Evolutionary conservation across 2,797 vertebrate species (phyloP).

Genomic region (Mormyrus hasselquistii): DNA sequence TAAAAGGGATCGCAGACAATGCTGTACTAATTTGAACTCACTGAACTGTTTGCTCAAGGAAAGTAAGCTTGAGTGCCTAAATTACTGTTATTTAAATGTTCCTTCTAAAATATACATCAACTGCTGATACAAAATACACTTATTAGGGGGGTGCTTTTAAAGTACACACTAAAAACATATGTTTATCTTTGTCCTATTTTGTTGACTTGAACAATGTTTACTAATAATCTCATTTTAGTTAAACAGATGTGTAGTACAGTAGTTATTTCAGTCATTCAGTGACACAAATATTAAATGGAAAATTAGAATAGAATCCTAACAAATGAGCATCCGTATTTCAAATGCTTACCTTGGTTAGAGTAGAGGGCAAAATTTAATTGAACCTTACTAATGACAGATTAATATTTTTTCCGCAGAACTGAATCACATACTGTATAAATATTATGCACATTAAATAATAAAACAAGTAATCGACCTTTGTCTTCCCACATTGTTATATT

Average conservation of each 20-base stretch:
- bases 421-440: background rate
- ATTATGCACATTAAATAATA: background rate
- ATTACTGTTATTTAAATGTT: slow-evolving; percentile 1
- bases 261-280: background rate
- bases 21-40: background rate
- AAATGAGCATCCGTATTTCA: background rate
- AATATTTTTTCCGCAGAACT: background rate
- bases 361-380: background rate
- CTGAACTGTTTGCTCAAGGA: background rate
- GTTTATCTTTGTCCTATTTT: background rate
- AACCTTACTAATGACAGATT: background rate
- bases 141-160: background rate
- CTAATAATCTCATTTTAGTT: background rate
- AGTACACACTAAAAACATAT: background rate
- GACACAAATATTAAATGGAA: background rate
- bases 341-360: background rate
- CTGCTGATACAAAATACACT: background rate
- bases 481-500: background rate
- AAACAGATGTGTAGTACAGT: background rate
- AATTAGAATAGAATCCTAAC: background rate
- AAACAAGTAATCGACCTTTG: background rate
- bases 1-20: background rate
- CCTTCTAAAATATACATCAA: background rate
- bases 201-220: background rate
- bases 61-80: background rate